Percentiles rank a stretch among this genome's conserved stretches.
Conservation (phyloP, 2,888 invertebrate genomes). For the Apamea crenata region DNA sequence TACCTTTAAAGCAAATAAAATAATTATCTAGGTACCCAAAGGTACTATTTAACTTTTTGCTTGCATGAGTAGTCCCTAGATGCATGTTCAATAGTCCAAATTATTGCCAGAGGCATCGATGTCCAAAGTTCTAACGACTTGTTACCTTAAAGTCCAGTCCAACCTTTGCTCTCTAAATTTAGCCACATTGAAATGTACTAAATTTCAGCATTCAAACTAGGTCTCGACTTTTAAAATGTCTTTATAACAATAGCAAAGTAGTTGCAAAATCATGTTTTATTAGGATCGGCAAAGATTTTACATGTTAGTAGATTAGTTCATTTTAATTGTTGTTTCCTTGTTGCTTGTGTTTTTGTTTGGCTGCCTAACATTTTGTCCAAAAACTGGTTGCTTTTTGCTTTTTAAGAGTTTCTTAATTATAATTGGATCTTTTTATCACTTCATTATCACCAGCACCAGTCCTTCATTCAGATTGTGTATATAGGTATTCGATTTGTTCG, state of each 20-base stretch:
- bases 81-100: neutral
- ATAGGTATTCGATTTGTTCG: neutral
- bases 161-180: neutral
- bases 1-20: neutral
- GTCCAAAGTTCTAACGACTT: neutral
- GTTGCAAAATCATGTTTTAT: neutral
- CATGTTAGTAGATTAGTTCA: neutral
- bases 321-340: neutral
- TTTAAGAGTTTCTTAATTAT: neutral
- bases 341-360: neutral
- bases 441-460: neutral
- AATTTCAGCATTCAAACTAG: neutral
- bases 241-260: neutral
- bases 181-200: neutral
- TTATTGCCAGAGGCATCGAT: neutral
- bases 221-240: neutral
- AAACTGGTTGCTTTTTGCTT: neutral
- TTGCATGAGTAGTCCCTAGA: constrained; percentile 8
- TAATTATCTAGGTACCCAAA: too few species aligned
- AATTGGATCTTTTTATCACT: neutral
- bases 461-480: neutral
- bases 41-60: neutral
- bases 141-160: too few species aligned
- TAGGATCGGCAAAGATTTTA: neutral
- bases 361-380: neutral